phyloP scores from a whole-genome alignment of 2,888 invertebrate species.

The Rhogogaster chlorosoma region DNA sequence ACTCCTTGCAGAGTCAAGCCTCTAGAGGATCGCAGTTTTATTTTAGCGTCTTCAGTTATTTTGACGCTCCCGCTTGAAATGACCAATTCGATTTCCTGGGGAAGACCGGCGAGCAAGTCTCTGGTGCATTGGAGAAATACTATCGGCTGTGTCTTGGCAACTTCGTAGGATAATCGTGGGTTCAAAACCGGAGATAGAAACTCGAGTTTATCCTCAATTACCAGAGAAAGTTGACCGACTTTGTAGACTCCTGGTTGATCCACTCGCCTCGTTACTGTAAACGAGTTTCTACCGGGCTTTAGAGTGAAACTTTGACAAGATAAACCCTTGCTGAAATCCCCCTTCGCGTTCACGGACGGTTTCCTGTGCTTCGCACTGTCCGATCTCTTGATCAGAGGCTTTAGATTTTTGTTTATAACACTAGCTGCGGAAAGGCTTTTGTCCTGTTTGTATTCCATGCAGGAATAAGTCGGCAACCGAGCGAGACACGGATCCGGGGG shows the following conservation, averaged over 20 bases:
- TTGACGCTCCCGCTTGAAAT: conserved; percentile 89
- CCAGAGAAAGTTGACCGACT: conserved; percentile 85
- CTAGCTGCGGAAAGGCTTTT: conserved; percentile 87
- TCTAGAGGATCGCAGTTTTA: conserved; percentile 84
- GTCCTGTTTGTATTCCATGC: conserved; percentile 90
- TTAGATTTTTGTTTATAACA: conserved; percentile 85
- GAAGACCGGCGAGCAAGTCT: conserved; percentile 90
- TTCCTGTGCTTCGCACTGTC: conserved; percentile 87
- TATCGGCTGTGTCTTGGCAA: conserved; percentile 80
- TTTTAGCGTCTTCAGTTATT: conserved; percentile 83
- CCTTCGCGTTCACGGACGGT: conserved; percentile 83
- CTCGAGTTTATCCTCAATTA: conserved; percentile 84
- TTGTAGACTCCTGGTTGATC: conserved; percentile 85
- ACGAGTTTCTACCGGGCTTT: conserved; percentile 84
- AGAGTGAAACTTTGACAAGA: conserved; percentile 78
- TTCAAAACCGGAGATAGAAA: conserved; percentile 84
- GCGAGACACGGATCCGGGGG: conserved; percentile 82
- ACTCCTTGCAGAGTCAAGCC: conserved; percentile 82
- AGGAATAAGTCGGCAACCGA: conserved; percentile 84
- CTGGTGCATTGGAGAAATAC: conserved; percentile 81
- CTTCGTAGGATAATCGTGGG: conserved; percentile 80
- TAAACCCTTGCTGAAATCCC: conserved; percentile 84
- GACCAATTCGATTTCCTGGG: conserved; percentile 87
- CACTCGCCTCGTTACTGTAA: conserved; percentile 82
- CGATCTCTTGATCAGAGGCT: conserved; percentile 84